Percentiles rank a stretch among this genome's conserved stretches.
Conservation (phyloP, 2,113 vertebrate genomes). For the Anser cygnoides region DNA sequence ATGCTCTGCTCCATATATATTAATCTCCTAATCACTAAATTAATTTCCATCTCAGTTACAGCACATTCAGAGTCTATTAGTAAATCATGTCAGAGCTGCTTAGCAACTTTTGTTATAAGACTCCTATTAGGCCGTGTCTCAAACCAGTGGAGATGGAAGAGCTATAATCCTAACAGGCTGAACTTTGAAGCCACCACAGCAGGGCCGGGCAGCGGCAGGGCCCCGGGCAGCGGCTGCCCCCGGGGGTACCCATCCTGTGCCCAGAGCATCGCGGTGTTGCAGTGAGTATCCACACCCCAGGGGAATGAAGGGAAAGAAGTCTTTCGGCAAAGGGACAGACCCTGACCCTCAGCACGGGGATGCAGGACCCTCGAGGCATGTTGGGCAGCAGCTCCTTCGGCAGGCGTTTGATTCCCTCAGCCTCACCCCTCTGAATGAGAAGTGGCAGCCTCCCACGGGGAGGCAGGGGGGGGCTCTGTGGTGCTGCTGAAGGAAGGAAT, state of each 20-base stretch:
- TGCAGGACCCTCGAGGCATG: background rate
- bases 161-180: background rate
- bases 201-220: background rate
- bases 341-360: no score
- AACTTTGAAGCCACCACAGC: background rate
- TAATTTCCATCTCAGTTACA: constrained; percentile 46
- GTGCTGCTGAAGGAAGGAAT: background rate
- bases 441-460: background rate
- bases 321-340: no score
- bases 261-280: background rate
- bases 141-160: background rate
- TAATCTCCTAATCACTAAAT: constrained; percentile 39
- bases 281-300: no score
- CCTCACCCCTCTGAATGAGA: no score
- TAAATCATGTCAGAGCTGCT: constrained; percentile 49
- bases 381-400: no score
- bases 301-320: fast-evolving
- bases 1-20: background rate
- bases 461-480: background rate
- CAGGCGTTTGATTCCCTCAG: background rate
- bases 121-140: constrained; percentile 32
- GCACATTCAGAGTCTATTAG: constrained; percentile 8
- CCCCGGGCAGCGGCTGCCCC: background rate
- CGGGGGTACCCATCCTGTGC: fast-evolving
- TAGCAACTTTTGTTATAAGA: constrained; percentile 46